Evolutionary conservation across 2,113 vertebrate genomes (phyloP), one percentile per base, ranked within the genome.

Genomic region (Oenanthe melanoleuca): DNA sequence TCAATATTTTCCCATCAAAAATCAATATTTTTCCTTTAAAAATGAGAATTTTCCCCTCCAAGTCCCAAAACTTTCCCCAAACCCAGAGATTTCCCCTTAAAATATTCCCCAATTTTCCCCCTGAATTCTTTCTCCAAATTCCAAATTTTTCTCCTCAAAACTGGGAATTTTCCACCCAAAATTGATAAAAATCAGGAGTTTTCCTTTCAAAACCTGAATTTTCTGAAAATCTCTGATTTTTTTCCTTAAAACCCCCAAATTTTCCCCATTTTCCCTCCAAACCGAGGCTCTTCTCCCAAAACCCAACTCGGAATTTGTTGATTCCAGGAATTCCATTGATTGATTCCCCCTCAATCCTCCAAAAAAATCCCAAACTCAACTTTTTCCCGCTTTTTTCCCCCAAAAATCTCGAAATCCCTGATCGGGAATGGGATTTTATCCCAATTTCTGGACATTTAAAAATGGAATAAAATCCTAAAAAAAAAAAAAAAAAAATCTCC

Each of bases 401-500:
- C 5, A 7, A 3, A 55, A 55, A 23, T 18, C n/a, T 28, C 28
- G 3, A 22, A 6, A 61, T 82, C 20, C 6, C 12, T 33, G 2
- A 7, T 4, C 5, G 5, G 2, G 3, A 20, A 24, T 1, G 2
- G 9, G 12, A 18, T 33, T 70, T 50, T 2, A 26, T 31, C 14
- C 8, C 52, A 3, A 25, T 1, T 45, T 45, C 11, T 11, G 9
- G 4, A 7, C 9, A 37, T 31, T 37, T 6, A 10, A 6, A 9
- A 8, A 20, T 2, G 12, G 3, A 45, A 37, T 0, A 45, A 66
- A 31, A 0, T 2, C 5, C 6, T 14, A 9, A 4, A 3, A 8
- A 37, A 37, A 37, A 37, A 37, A 37, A 37, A 4, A 3, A n/a
- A 55, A 42, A 56, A 44, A 8, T 6, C 12, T 7, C 11, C 9